Evolutionary conservation across 2,113 vertebrate species (phyloP).

Genomic region (Coptodon rendalli): DNA sequence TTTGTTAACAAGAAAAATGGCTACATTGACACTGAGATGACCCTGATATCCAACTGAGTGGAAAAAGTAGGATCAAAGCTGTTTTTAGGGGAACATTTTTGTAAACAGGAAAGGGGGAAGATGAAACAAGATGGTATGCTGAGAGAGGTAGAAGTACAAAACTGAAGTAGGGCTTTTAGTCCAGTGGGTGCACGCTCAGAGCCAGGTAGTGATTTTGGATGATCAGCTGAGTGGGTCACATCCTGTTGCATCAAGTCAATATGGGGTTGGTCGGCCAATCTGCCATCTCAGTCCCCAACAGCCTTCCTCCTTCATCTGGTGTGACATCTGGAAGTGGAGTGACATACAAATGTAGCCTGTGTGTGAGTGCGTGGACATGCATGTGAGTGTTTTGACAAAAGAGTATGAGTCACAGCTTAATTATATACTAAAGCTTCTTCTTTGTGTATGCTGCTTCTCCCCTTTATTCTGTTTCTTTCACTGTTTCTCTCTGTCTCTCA

Average conservation of each 20-base stretch:
- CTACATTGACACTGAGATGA: background rate
- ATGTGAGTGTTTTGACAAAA: conserved; percentile 5
- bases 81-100: background rate
- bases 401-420: conserved; percentile 40
- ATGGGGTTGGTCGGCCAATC: background rate
- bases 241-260: conserved; percentile 11
- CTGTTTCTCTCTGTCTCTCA: background rate
- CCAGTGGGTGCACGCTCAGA: background rate
- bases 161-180: background rate
- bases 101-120: background rate
- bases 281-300: background rate
- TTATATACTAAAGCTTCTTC: conserved; percentile 26
- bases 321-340: background rate
- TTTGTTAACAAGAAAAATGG: background rate
- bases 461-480: background rate
- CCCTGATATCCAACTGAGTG: background rate
- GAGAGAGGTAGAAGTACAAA: background rate
- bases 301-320: background rate
- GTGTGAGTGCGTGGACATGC: background rate
- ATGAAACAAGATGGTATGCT: background rate
- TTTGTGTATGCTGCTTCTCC: background rate
- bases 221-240: background rate
- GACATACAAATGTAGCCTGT: background rate
- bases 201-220: background rate
- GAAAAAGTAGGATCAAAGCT: background rate